phyloP scores from a whole-genome alignment of 2,888 invertebrate genomes.

The Xestia ashworthii region DNA sequence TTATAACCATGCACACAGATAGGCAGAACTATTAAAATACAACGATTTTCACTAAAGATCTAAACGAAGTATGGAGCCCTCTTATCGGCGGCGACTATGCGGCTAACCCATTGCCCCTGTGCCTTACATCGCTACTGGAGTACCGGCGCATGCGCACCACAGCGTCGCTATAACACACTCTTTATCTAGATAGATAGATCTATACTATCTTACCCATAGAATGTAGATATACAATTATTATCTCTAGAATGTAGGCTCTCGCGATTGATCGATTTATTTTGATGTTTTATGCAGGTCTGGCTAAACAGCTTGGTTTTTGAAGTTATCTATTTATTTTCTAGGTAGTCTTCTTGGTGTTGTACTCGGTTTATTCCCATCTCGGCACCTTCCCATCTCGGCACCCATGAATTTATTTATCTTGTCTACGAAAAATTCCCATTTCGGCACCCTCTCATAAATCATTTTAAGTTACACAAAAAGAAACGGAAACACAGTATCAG shows the following conservation, averaged over 20 bases:
- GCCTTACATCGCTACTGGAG: slow-evolving; percentile 51
- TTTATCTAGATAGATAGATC: slow-evolving; percentile 37
- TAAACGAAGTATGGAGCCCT: neutral
- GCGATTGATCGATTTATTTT: neutral
- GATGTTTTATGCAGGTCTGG: neutral
- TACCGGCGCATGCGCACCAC: slow-evolving; percentile 40
- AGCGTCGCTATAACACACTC: slow-evolving; percentile 8
- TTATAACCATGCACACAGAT: neutral
- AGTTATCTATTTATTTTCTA: neutral
- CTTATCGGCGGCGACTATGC: slow-evolving; percentile 26
- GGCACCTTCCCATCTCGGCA: too few relatives aligned
- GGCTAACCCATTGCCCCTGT: slow-evolving; percentile 58
- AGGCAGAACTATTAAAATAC: neutral
- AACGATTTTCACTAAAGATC: neutral
- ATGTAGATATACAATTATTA: slow-evolving; percentile 6
- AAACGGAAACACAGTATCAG: too few relatives aligned
- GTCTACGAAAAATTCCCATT: too few relatives aligned
- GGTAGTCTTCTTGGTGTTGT: neutral
- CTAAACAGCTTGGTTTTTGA: neutral
- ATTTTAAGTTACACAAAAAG: too few relatives aligned
- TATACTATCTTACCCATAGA: neutral
- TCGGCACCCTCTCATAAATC: too few relatives aligned
- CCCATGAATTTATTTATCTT: too few relatives aligned
- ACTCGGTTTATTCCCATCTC: too few relatives aligned
- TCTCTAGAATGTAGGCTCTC: slow-evolving; percentile 1